Base-by-base conservation (phyloP, 2,797 vertebrate species). In the Gobio occitaniae region DNA sequence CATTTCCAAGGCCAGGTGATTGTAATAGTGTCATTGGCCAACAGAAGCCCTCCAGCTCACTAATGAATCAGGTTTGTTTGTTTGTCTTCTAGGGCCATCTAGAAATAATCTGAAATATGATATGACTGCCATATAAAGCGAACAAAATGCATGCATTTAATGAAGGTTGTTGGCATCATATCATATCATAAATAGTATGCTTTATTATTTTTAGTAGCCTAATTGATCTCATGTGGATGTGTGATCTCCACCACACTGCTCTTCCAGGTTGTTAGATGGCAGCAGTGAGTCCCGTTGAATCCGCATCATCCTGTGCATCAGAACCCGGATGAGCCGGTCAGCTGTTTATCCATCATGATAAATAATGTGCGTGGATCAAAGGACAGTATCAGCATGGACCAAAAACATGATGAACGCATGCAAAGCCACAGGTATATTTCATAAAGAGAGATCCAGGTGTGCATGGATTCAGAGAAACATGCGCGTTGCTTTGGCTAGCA, bases 331-430 rank as follows among this genome's bases (percentile, higher is more conserved):
- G 83, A 41, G 82, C 47, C 69, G 74, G 77, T 86, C 63, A 84
- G 54, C 38, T 41, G 52, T 54, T 84, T 69, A 41, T 82, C 50
- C 44, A 48, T 38, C 12, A 87, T 87, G 87, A 83, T 68, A 16
- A 83, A 87, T 78, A 81, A 74, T 74, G 83, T 25, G 21, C 9
- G 9, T 1, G 65, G 12, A 61, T 36, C 75, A 29, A 25, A 65
- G 74, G 48, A n/a, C n/a, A 36, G 7, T 50, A 17, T 38, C 79
- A 77, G 44, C 77, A 79, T 86, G 84, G 88, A 82, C 21, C n/a
- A 68, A 69, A 85, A 87, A 52, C 92, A 93, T 86, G 92, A 92
- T 0, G 91, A 93, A 80, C 19, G 41, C 68, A 1, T 61, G 54
- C 52, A 71, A 38, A 78, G 50, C 75, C 54, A 61, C 13, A 84